Evolutionary conservation across 2,888 invertebrate species (phyloP), one percentile per base, ranked within the genome.

Genomic region (Alviniconcha strummeri): DNA sequence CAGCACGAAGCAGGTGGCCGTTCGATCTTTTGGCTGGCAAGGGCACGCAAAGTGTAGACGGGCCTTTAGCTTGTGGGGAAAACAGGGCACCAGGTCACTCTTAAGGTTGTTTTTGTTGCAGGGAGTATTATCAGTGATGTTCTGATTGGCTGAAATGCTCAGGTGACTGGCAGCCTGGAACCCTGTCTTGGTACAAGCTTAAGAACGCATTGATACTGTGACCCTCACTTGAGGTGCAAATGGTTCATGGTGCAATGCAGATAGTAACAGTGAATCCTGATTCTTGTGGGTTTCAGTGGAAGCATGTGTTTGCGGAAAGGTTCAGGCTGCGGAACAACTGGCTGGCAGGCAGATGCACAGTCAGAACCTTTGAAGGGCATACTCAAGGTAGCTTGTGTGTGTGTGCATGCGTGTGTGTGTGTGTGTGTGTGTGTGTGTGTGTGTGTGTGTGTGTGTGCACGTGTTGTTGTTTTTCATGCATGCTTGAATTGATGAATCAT

Each of bases 301-400:
- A 94, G 88, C 89, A 91, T 84, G 94, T 94, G 52, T 95, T 94
- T 92, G 92, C 94, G 55, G 94, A 95, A 87, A 90, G 94, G 67
- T 95, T 90, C 87, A 90, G 94, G 19, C 89, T 95, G 67, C 90
- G 94, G 81, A 91, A 94, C 76, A 95, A 95, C 88, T 95, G 95
- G 95, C 88, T 94, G 83, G 92, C 91, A 81, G 95, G 94, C 15
- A 91, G 94, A 84, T 95, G 94, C 89, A 94, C 94, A 83, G 94
- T 95, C 5, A 89, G 95, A 55, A 95, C 94, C 36, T 95, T 95
- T 91, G 94, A 94, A 89, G 95, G 95, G 57, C 95, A 95, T 89
- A 93, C 94, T 15, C 94, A 94, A 91, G 95, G 94, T 93, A 80
- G 9, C 55, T 57, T 52, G 7, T 8, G 3, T 9, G 72, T 74